Percentiles rank a stretch among this genome's conserved stretches.
phyloP scores from a whole-genome alignment of 2,797 vertebrate genomes.

The Euthynnus affinis region DNA sequence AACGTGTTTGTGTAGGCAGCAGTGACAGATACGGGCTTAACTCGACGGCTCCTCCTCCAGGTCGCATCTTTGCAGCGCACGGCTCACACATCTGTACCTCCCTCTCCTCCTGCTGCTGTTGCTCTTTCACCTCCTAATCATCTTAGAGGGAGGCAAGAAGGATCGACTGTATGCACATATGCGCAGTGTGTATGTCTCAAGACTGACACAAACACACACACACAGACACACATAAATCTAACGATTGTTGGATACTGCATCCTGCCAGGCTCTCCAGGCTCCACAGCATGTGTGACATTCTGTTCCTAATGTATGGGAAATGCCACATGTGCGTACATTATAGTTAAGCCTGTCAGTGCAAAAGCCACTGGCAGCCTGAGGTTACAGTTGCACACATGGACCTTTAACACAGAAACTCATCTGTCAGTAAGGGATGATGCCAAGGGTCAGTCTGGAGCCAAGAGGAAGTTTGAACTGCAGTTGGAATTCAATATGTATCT shows the following conservation, averaged over 20 bases:
- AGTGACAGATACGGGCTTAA: constrained; percentile 26
- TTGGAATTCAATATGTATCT: constrained; percentile 18
- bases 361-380: constrained; percentile 52
- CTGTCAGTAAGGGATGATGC: constrained; percentile 14
- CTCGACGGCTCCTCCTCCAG: constrained; percentile 40
- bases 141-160: constrained; percentile 33
- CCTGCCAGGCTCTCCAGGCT: constrained; percentile 50
- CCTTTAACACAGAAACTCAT: constrained; percentile 52
- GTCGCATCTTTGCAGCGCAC: constrained; percentile 35
- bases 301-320: constrained; percentile 71
- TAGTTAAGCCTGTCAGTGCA: constrained; percentile 31
- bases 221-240: constrained; percentile 26
- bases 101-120: constrained; percentile 39
- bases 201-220: background rate
- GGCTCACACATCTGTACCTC: constrained; percentile 43
- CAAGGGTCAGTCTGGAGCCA: background rate
- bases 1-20: constrained; percentile 36
- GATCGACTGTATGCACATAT: background rate
- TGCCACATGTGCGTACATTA: constrained; percentile 68
- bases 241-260: constrained; percentile 2
- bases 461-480: constrained; percentile 23
- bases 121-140: constrained; percentile 56
- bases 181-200: background rate
- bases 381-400: constrained; percentile 46
- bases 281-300: constrained; percentile 70